Evolutionary conservation across 2,113 vertebrate genomes (phyloP).

Genomic region (Epinephelus lanceolatus): DNA sequence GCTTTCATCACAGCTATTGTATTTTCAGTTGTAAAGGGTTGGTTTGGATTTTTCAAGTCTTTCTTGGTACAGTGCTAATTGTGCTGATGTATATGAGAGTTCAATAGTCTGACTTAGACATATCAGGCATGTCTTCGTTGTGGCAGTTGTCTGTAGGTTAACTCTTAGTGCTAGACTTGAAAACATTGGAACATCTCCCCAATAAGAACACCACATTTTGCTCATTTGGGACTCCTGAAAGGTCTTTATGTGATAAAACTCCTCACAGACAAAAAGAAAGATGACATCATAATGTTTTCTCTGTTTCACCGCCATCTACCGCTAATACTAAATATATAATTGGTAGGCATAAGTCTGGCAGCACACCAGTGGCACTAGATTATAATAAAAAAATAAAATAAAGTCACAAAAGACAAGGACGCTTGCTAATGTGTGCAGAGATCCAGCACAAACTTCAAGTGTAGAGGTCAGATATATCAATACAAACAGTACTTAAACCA

Average conservation of each 20-base stretch:
- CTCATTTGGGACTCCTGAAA: not conserved
- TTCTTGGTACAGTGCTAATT: too few relatives aligned
- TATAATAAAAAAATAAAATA: not conserved
- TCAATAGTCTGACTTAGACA: not conserved
- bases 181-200: too few relatives aligned
- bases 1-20: too few relatives aligned
- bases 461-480: not conserved
- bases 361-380: not conserved
- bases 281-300: not conserved
- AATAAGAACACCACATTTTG: not conserved
- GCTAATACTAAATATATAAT: not conserved
- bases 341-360: not conserved
- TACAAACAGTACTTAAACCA: not conserved
- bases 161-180: too few relatives aligned
- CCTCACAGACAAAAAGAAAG: not conserved
- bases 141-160: not conserved
- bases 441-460: not conserved
- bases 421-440: not conserved
- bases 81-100: too few relatives aligned
- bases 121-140: not conserved
- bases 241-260: not conserved
- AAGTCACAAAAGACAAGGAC: not conserved
- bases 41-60: too few relatives aligned
- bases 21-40: too few relatives aligned
- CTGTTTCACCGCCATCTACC: not conserved